Percentiles rank a stretch among this genome's conserved stretches.
Conservation (phyloP, 2,113 vertebrate genomes). For the Pterocles orientalis region DNA sequence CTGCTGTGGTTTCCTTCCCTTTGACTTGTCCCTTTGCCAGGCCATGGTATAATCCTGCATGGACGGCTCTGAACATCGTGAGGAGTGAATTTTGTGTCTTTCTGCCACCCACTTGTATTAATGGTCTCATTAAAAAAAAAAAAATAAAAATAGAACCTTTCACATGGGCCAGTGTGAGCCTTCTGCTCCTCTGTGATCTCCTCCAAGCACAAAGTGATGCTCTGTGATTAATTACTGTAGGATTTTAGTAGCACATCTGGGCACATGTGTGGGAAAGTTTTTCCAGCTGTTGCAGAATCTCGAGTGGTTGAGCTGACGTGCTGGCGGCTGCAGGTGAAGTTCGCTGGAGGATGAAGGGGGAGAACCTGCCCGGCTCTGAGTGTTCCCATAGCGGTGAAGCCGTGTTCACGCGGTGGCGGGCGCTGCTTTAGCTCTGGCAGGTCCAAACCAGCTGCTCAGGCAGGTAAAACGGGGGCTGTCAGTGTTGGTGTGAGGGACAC, state of each 20-base stretch:
- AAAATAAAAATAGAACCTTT: not conserved
- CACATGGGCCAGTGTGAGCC: not conserved
- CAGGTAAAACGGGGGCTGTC: not conserved
- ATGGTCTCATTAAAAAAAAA: not conserved
- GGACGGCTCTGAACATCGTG: not conserved
- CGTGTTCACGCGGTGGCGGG: rapidly evolving
- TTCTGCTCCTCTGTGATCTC: not conserved
- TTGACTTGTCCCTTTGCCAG: not conserved
- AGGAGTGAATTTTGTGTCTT: not conserved
- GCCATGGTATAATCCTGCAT: not conserved
- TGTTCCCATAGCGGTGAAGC: not conserved
- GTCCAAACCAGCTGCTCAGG: not conserved
- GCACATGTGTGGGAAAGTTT: not conserved
- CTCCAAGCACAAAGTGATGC: not conserved
- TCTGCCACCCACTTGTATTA: not conserved
- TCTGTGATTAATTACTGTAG: not conserved
- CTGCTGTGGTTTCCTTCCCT: not conserved
- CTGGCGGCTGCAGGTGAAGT: not conserved
- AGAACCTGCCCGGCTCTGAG: not conserved
- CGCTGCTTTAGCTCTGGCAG: not conserved
- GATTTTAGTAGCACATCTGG: not conserved
- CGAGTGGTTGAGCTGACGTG: not conserved
- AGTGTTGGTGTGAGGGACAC: not conserved
- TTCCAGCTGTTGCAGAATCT: not conserved
- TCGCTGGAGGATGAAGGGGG: not conserved